Base-by-base conservation (phyloP, 2,888 invertebrate genomes). In the Mesorhabditis sp. region DNA sequence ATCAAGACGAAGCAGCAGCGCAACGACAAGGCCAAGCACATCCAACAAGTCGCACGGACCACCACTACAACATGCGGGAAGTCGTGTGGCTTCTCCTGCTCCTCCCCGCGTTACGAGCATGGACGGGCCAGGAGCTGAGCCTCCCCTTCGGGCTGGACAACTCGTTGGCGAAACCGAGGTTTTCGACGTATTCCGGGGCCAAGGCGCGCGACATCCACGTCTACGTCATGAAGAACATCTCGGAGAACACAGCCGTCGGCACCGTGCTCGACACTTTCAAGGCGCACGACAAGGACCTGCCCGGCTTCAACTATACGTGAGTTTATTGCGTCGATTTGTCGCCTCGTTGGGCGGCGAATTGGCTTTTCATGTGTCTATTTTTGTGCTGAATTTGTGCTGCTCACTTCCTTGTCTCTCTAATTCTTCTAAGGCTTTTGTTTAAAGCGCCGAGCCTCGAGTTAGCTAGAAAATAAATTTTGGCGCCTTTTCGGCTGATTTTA, bases 191-290 rank as follows among this genome's bases (percentile, higher is more conserved):
- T 61, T 76, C 76, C 5, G 73, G 74, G 13, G 73, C 73, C 5
- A 73, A 75, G 45, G 74, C 77, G 4, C 65, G 80, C 7, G 79
- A 81, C 66, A 81, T 82, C 43, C 77, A 75, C 62, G 76, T 83
- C 41, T 80, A 76, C 65, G 81, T 86, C 15, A 78, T 83, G 69
- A 82, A 83, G 68, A 85, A 85, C 71, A 81, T 85, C 61, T 76
- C 79, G 68, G 85, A 85, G 71, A 78, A 78, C 70, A 80, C 78
- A 13, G 76, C 82, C 28, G 72, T 82, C 42, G 83, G 83, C 61
- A 78, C 80, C 7, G 77, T 81, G 28, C 77, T 84, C 62, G 80
- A 82, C 50, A 82, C 79, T 41, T 84, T 83, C 74, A 78, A 78
- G 58, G 84, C 84, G 15, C 83, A 83, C 66, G 84, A 83, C 71